These are phyloP conservation scores for Pantherophis guttatus DNA, from an alignment of 2,113 vertebrate species.

Conservation along the genomic window DNA sequence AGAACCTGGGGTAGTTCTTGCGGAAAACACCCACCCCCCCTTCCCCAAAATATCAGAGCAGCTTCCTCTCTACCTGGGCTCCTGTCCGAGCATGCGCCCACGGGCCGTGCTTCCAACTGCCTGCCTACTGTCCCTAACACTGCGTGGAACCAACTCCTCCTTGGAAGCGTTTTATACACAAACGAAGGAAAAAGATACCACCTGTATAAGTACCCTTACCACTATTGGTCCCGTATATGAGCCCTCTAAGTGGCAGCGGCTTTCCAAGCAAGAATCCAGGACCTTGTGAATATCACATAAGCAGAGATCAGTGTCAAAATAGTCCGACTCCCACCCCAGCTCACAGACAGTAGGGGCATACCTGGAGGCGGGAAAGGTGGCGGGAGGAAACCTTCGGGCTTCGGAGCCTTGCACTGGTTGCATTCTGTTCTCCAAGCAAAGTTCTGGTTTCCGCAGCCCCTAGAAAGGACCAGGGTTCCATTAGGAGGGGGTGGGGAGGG, in stretches of 20 bases:
- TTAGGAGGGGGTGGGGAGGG: background rate
- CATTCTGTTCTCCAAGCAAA: constrained; percentile 98
- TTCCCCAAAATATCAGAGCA: background rate
- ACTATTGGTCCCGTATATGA: constrained; percentile 34
- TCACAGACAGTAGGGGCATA: constrained; percentile 47
- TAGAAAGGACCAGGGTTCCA: constrained; percentile 43
- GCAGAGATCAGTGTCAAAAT: constrained; percentile 31
- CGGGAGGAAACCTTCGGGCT: constrained; percentile 88
- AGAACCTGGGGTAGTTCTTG: background rate
- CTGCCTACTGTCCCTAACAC: background rate
- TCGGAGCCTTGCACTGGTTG: constrained; percentile 98
- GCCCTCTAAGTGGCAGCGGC: background rate
- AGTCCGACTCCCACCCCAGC: constrained; percentile 17
- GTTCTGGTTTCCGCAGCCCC: constrained; percentile 97
- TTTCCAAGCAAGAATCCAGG: background rate
- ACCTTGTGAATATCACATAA: background rate
- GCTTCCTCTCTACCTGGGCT: background rate
- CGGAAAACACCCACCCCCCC: no score
- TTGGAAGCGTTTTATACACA: background rate
- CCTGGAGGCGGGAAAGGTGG: constrained; percentile 90
- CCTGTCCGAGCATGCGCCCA: background rate
- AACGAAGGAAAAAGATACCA: constrained; percentile 35
- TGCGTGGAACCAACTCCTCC: background rate
- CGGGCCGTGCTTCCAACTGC: background rate
- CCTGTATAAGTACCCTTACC: constrained; percentile 31